Percentiles rank a stretch among this genome's conserved stretches.
Conservation (phyloP, 2,888 invertebrate species). For the Tiphia femorata region DNA sequence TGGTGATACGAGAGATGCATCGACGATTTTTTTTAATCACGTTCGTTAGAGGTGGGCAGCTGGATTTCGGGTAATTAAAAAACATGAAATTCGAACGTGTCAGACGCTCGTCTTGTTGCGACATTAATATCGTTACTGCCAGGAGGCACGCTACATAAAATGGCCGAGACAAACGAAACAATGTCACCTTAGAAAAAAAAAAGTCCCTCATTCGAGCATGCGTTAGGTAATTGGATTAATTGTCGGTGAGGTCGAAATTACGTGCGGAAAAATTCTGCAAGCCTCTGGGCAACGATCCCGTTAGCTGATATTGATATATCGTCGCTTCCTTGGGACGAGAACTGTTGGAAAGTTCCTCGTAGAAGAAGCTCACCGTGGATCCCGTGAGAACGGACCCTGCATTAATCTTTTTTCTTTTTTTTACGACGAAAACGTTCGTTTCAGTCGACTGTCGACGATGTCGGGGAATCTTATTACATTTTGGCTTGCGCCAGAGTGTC, state of each 20-base stretch:
- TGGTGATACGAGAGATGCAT: too few species aligned
- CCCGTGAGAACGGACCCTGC: neutral
- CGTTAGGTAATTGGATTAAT: too few species aligned
- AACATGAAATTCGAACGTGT: neutral
- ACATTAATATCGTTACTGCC: conserved; percentile 35
- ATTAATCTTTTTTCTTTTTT: neutral
- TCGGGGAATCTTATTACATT: too few species aligned
- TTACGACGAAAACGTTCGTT: too few species aligned
- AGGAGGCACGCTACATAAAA: conserved; percentile 50
- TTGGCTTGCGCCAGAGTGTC: too few species aligned
- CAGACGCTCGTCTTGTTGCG: conserved; percentile 18
- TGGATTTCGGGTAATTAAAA: neutral
- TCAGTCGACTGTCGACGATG: too few species aligned
- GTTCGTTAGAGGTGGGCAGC: too few species aligned
- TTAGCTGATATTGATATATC: conserved; percentile 1
- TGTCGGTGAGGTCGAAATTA: too few species aligned
- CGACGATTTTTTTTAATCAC: too few species aligned
- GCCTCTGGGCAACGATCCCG: conserved; percentile 10
- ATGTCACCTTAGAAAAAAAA: neutral
- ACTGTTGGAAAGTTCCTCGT: neutral
- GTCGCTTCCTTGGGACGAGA: neutral
- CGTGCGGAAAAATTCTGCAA: too few species aligned
- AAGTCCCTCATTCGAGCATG: neutral
- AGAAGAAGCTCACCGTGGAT: neutral
- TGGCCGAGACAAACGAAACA: conserved; percentile 38